phyloP scores from a whole-genome alignment of 2,113 vertebrate species.

The Semnornis frantzii region DNA sequence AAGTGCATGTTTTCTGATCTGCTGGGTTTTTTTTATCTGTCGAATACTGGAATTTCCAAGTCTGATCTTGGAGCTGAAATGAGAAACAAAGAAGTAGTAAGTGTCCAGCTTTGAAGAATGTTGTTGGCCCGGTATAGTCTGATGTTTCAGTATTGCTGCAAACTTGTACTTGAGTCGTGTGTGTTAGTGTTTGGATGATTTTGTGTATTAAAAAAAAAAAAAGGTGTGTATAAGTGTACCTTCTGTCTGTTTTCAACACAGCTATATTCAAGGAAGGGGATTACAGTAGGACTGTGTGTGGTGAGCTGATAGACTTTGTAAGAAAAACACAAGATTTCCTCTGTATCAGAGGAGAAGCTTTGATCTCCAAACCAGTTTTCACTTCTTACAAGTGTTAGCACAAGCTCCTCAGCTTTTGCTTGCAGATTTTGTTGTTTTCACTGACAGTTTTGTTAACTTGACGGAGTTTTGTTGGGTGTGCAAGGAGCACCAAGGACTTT shows the following conservation, averaged over 20 bases:
- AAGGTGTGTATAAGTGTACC: background rate
- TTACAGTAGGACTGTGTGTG: background rate
- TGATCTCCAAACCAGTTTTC: background rate
- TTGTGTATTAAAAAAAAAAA: background rate
- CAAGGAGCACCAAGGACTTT: background rate
- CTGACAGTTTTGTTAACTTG: background rate
- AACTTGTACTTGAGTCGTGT: background rate
- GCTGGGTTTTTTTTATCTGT: background rate
- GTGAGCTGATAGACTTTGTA: background rate
- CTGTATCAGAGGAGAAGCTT: background rate
- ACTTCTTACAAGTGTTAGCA: background rate
- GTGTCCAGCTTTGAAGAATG: background rate
- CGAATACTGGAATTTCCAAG: background rate
- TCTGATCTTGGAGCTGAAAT: background rate
- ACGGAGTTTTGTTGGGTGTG: background rate
- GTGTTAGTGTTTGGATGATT: background rate
- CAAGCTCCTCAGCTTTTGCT: background rate
- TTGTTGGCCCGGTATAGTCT: slow-evolving; percentile 29
- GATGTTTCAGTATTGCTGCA: slow-evolving; percentile 15
- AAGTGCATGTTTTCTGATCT: background rate
- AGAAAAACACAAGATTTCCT: background rate
- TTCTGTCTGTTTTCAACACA: background rate
- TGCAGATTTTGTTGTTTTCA: background rate
- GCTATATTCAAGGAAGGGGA: background rate
- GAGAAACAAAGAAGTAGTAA: background rate